Base-by-base conservation (phyloP, 2,888 invertebrate species). In the Cyrtodaria siliqua region DNA sequence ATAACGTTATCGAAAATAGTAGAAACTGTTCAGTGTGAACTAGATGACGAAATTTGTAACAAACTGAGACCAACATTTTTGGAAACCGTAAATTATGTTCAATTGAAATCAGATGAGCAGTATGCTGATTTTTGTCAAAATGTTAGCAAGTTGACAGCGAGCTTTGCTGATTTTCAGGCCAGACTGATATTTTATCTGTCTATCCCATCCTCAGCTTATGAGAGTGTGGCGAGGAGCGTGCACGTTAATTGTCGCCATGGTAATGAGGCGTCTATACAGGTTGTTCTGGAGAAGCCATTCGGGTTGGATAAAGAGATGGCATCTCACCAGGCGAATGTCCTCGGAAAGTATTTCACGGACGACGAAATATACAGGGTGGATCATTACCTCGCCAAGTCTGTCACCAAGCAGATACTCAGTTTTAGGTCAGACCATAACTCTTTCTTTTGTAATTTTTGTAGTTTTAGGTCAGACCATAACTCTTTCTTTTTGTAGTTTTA, bases 221-320 rank as follows among this genome's bases (percentile, higher is more conserved):
- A 81, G 12, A 72, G 68, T 53, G 84, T 83, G 12, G 74, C 84
- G n/a, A 66, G 69, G 26, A 74, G 55, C 60, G 68, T 88, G 6
- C 67, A 85, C 59, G 69, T 76, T 6, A 75, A 84, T 57, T 87
- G 87, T 75, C 66, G 68, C n/a, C 56, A 69, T 44, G 69, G 59
- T 2, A 55, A 59, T 0, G 38, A 24, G 2, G 24, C 49, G 33
- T 76, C 70, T 96, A 97, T 97, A 55, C 95, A 99, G 85, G 95
- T 99, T 49, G 99, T 99, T 64, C 96, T 99, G 79, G 99, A 99
- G 93, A 99, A 99, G 93, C 99, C 99, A 2, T 99, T 99, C 93
- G 99, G 99, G 0, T 95, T 96, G 66, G 99, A 99, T 93, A 96
- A 96, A 76, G 95, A 94, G 0, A 96, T 96, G 55, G 99, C 99